Base-by-base conservation (phyloP, 2,113 vertebrate genomes). In the Seriola aureovittata region DNA sequence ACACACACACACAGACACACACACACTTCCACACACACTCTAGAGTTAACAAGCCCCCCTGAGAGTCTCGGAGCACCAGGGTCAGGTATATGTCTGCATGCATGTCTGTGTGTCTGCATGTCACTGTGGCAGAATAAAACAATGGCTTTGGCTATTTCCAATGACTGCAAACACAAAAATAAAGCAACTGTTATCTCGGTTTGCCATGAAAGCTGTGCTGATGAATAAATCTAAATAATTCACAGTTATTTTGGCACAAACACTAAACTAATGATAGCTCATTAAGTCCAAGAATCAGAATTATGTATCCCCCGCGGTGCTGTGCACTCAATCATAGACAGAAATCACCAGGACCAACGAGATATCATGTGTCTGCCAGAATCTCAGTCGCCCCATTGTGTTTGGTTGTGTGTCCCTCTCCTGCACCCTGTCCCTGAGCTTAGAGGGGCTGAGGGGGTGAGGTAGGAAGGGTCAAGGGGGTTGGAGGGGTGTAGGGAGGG, bases 41-140 rank as follows among this genome's bases (percentile, higher is more conserved):
- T 57, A 65, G 81, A 65, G 55, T 91, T 95, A 94, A 93, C 92
- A 93, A 93, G 93, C 82, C 87, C 94, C 92, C 92, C 80, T 75
- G 92, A 90, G 93, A 94, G 85, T 87, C 69, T 85, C 42, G 0
- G 82, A 91, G 84, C 85, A 86, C 44, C 50, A 67, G 79, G 88
- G 90, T 92, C 83, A 92, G 85, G 82, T 88, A 71, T 89, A 88
- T 87, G 85, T 5, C 52, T 64, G 59, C 60, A 59, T 32, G 80
- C 88, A 88, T 87, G 85, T 5, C 52, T 64, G 59, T 66, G 65
- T 32, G 80, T 70, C 44, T 78, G 60, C 46, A 8, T 81, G 78
- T 80, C 77, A 88, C 58, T 69, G 38, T 73, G 3, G 29, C 29
- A 60, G 8, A 78, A 6, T 55, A 23, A 78, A 64, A 84, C 67